A percentile compares a stretch with the other conserved stretches of the same genome.
Conservation (phyloP, 2,888 invertebrate species). For the Hemaris fuciformis region DNA sequence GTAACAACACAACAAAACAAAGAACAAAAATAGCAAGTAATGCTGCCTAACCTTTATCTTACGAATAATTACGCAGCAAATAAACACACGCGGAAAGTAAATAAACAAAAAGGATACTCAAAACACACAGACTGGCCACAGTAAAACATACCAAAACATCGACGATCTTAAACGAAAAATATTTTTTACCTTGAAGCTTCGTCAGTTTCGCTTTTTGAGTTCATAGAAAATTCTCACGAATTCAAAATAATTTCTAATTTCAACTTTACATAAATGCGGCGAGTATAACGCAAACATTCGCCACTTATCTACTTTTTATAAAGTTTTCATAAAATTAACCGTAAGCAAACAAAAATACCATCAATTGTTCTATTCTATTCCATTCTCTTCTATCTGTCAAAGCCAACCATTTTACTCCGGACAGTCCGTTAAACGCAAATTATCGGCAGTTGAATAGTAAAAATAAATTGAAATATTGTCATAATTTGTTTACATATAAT, state of each 20-base stretch:
- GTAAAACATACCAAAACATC: neutral
- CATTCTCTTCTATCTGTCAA: conserved; percentile 55
- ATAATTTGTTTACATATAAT: neutral
- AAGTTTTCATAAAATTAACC: conserved; percentile 47
- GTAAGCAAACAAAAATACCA: conserved; percentile 58
- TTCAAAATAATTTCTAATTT: conserved; percentile 54
- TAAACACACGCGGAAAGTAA: conserved; percentile 15
- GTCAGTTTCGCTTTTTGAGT: conserved; percentile 79
- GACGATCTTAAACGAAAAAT: conserved; percentile 12
- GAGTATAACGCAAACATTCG: conserved; percentile 47
- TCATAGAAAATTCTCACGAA: conserved; percentile 75
- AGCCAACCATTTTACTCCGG: conserved; percentile 56
- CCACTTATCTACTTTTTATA: conserved; percentile 26
- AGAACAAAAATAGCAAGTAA: conserved; percentile 76
- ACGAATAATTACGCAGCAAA: conserved; percentile 37
- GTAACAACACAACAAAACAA: conserved; percentile 54
- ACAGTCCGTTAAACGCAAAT: conserved; percentile 14
- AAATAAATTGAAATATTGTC: neutral
- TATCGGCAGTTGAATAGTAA: neutral
- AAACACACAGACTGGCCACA: neutral
- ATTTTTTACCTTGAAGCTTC: conserved; percentile 79
- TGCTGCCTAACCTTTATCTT: conserved; percentile 63
- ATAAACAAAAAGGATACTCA: neutral
- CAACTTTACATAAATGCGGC: conserved; percentile 53
- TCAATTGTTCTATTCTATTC: conserved; percentile 53